A percentile compares a stretch with the other conserved stretches of the same genome.
These are phyloP conservation scores for Tragopan temminckii DNA, from an alignment of 2,797 vertebrate species.

Conservation along the genomic window DNA sequence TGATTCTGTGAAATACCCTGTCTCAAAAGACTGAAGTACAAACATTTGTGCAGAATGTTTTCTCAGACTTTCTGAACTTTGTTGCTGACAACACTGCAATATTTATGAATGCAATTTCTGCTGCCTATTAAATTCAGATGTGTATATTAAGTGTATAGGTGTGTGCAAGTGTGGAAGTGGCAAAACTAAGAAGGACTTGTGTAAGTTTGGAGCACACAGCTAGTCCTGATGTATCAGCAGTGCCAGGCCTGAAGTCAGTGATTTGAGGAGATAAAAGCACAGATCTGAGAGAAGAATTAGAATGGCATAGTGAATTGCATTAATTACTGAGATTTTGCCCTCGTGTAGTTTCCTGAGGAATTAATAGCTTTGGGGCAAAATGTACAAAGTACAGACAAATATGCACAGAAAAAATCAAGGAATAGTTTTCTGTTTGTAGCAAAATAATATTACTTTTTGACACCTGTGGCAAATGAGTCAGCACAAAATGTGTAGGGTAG, in stretches of 20 bases:
- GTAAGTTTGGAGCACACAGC: not conserved
- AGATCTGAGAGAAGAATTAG: not conserved
- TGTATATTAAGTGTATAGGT: accelerated
- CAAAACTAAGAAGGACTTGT: not conserved
- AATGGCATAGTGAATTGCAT: not conserved
- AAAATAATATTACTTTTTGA: not conserved
- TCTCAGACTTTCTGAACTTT: not conserved
- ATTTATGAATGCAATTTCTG: not conserved
- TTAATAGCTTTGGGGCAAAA: not conserved
- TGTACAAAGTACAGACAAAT: accelerated
- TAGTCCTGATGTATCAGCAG: not conserved
- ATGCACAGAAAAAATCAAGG: not conserved
- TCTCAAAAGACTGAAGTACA: not conserved
- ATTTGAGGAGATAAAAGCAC: not conserved
- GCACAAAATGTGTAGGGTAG: not conserved
- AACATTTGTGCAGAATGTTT: not conserved
- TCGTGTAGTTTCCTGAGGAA: not conserved
- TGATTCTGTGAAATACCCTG: not conserved
- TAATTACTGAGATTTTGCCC: not conserved
- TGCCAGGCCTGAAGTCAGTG: not conserved
- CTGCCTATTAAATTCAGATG: not conserved
- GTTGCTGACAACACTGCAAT: not conserved
- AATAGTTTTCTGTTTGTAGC: not conserved
- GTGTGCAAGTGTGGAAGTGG: not conserved
- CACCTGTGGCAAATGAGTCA: not conserved